A percentile compares a stretch with the other conserved stretches of the same genome.
Conservation (phyloP, 2,888 invertebrate species). For the Torymus texanus region DNA sequence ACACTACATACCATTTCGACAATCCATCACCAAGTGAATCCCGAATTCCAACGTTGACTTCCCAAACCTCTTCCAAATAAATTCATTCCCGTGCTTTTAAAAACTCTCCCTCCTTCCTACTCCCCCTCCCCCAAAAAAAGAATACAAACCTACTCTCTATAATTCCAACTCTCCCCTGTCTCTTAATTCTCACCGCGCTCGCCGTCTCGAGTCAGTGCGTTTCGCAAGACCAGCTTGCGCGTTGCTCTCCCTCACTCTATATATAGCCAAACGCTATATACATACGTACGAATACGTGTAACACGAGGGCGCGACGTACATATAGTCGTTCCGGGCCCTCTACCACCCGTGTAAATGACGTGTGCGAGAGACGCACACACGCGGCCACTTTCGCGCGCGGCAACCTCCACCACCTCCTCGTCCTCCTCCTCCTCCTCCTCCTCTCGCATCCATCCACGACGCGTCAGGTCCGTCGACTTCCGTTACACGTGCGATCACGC, state of each 20-base stretch:
- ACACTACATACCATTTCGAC: too few relatives aligned
- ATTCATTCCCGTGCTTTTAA: too few relatives aligned
- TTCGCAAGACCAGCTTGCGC: slow-evolving; percentile 9
- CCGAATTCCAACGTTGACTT: too few relatives aligned
- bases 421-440: neutral
- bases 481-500: slow-evolving; percentile 52
- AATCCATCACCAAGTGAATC: too few relatives aligned
- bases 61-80: too few relatives aligned
- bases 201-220: neutral
- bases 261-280: too few relatives aligned
- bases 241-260: neutral
- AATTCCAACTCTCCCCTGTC: too few relatives aligned
- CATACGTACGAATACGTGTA: slow-evolving; percentile 6
- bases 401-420: too few relatives aligned
- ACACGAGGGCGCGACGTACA: neutral
- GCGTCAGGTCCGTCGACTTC: slow-evolving; percentile 49
- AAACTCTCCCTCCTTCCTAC: too few relatives aligned
- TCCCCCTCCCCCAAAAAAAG: too few relatives aligned
- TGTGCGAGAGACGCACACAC: neutral
- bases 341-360: slow-evolving; percentile 30
- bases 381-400: slow-evolving; percentile 8
- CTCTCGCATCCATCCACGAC: slow-evolving; percentile 10
- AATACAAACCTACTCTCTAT: too few relatives aligned
- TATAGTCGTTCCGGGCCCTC: neutral
- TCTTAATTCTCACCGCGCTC: too few relatives aligned